A percentile compares a stretch with the other conserved stretches of the same genome.
These are phyloP conservation scores for Oreotragus oreotragus DNA, from an alignment of 2,113 vertebrate genomes.

Conservation along the genomic window DNA sequence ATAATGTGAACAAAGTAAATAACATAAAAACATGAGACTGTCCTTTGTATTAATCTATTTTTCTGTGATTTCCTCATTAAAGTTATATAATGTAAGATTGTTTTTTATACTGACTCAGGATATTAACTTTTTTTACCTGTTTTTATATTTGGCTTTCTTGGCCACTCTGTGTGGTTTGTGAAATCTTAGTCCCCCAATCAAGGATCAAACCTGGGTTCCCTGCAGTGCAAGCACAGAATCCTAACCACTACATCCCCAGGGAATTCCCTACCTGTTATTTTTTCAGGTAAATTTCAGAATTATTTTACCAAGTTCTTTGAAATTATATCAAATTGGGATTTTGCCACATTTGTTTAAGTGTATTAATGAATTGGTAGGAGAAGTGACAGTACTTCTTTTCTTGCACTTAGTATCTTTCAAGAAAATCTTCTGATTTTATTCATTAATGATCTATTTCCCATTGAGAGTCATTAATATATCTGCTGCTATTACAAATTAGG, in stretches of 20 bases:
- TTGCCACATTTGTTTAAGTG: neutral
- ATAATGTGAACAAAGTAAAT: neutral
- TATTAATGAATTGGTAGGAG: neutral
- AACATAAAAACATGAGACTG: neutral
- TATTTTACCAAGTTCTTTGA: neutral
- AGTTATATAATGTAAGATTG: neutral
- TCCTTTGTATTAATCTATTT: neutral
- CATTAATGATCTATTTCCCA: neutral
- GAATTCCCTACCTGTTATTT: neutral
- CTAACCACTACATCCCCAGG: neutral
- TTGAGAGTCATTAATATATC: neutral
- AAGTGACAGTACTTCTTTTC: neutral
- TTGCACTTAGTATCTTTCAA: neutral
- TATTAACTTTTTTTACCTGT: neutral
- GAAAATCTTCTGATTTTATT: neutral
- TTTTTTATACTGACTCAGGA: neutral
- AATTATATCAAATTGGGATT: neutral
- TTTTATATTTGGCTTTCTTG: neutral
- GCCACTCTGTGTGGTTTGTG: neutral
- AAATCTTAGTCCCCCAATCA: neutral
- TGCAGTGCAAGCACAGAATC: neutral
- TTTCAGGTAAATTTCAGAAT: neutral
- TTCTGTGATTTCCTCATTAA: neutral
- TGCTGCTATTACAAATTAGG: neutral
- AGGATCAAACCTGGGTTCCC: neutral